Evolutionary conservation across 2,888 invertebrate species (phyloP).

Genomic region (Anodontia alba): DNA sequence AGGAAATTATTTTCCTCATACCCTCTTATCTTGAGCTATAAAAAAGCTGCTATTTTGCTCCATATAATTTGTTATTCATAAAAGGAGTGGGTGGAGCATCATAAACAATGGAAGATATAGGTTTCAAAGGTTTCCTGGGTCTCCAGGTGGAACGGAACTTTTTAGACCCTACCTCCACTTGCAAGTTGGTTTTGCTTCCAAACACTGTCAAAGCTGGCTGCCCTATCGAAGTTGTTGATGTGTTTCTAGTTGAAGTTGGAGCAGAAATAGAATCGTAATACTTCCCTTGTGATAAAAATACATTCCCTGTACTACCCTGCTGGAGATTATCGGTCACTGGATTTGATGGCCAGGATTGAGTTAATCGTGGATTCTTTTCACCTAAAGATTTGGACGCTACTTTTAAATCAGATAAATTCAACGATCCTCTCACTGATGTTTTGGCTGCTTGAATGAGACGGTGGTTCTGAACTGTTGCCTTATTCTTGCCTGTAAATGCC

Average conservation of each 20-base stretch:
- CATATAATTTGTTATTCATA: slow-evolving; percentile 50
- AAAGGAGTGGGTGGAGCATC: slow-evolving; percentile 68
- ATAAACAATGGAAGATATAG: slow-evolving; percentile 43
- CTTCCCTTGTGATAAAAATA: not conserved
- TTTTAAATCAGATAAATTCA: not conserved
- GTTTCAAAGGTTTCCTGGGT: slow-evolving; percentile 57
- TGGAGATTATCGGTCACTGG: slow-evolving; percentile 27
- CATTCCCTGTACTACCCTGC: not conserved
- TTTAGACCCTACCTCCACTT: slow-evolving; percentile 42
- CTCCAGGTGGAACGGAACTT: slow-evolving; percentile 60
- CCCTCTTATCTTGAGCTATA: no score
- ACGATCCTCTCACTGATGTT: slow-evolving; percentile 21
- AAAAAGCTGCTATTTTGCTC: not conserved
- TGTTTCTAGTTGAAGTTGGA: slow-evolving; percentile 27
- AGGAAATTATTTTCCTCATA: no score
- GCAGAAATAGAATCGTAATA: not conserved
- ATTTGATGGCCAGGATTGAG: slow-evolving; percentile 3
- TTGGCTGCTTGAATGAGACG: slow-evolving; percentile 55
- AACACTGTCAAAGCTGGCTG: slow-evolving; percentile 40
- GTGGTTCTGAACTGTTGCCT: slow-evolving; percentile 68
- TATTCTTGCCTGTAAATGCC: slow-evolving; percentile 68
- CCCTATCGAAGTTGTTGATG: not conserved
- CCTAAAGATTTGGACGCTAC: not conserved
- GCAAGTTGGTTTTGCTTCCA: slow-evolving; percentile 49
- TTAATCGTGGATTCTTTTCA: not conserved